Base-by-base conservation (phyloP, 2,888 invertebrate genomes). In the Caenorhabditis drosophilae region DNA sequence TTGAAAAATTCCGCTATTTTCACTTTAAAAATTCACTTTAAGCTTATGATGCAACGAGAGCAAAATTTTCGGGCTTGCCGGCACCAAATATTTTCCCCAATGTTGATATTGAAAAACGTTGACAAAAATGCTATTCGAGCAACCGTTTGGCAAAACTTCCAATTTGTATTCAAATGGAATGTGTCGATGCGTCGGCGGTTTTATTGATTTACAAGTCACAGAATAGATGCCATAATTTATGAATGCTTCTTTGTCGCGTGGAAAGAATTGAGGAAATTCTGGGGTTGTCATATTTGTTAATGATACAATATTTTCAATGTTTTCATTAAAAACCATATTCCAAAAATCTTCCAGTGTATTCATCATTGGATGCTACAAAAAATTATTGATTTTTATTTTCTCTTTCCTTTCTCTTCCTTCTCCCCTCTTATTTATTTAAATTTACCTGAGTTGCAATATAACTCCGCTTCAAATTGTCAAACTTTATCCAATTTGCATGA, bases 41-140 rank as follows among this genome's bases (percentile, higher is more conserved):
- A 27, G 6, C 16, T 47, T 54, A n/a, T 41, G 12, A 1, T 47
- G 15, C 9, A 20, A 26, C 7, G 36, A n/a, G 4, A 47, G 12
- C 11, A 47, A 44, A n/a, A n/a, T n/a, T 41, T 47, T 54, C 20
- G 44, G 52, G 18, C 52, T 52, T 11, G 18, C 16, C 26, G 52
- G 52, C 22, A 52, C 45, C 12, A 40, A 26, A 18, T 45, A 44
- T 26, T 52, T 45, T 16, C 36, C 45, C 52, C 52, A 52, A 25
- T 18, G 23, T 12, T 34, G 12, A 35, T 45, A 52, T 23, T 44
- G 23, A 11, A 52, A 36, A 23, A 52, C 1, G 1, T 23, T 23
- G 11, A 52, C 52, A 16, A 35, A 12, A 7, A 36, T 12, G 12
- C 40, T 27, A 7, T 49, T 38, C 12, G 49, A 49, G 40, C 49